Percentiles rank a stretch among this genome's conserved stretches.
phyloP scores from a whole-genome alignment of 2,797 vertebrate species.

The Furcifer pardalis region DNA sequence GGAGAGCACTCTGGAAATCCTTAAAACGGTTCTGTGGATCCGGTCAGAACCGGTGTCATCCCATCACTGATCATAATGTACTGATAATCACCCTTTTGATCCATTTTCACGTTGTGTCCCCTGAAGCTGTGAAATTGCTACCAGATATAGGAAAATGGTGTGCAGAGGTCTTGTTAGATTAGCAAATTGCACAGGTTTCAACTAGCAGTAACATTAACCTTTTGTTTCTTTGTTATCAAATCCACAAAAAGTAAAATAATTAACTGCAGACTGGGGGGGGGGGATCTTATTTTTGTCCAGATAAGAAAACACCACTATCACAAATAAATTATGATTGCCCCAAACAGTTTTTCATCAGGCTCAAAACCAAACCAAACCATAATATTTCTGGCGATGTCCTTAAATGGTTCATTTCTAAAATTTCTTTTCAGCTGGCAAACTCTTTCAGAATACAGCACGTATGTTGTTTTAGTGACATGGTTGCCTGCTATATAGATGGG shows the following conservation, averaged over 20 bases:
- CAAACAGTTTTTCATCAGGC: background rate
- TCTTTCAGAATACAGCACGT: background rate
- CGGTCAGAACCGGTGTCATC: no score
- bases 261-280: background rate
- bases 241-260: background rate
- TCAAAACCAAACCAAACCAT: background rate
- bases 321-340: background rate
- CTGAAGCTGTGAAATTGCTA: no score
- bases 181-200: background rate
- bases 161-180: background rate
- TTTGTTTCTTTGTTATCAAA: background rate
- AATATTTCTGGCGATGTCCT: background rate
- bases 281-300: background rate
- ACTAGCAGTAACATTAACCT: background rate
- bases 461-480: background rate
- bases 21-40: no score
- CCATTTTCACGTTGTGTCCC: background rate
- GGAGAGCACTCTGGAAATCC: no score
- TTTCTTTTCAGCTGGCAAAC: background rate
- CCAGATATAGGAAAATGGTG: background rate
- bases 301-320: background rate
- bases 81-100: background rate
- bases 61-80: no score
- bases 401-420: no score
- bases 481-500: background rate